phyloP scores from a whole-genome alignment of 2,797 vertebrate species.

The Melanogrammus aeglefinus region DNA sequence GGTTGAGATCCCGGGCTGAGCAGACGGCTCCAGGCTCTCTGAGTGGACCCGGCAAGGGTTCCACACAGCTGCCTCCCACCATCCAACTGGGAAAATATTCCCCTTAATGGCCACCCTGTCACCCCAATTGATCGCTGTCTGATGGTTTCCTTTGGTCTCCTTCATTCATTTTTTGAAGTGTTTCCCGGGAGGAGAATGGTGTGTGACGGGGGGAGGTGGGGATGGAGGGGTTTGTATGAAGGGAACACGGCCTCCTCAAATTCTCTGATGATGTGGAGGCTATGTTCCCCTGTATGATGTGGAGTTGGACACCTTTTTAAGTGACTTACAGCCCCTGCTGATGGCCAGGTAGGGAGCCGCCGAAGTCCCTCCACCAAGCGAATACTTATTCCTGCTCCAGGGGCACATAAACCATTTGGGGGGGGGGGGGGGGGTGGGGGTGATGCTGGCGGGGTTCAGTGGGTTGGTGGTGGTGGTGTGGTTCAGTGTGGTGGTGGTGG shows the following conservation, averaged over 20 bases:
- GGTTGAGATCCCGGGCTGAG: too few species aligned
- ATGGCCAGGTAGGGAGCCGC: slow-evolving; percentile 40
- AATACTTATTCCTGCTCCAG: slow-evolving; percentile 40
- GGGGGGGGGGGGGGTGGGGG: slow-evolving; percentile 24
- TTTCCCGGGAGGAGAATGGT: slow-evolving; percentile 35
- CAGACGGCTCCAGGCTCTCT: background rate
- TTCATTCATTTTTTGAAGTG: slow-evolving; percentile 54
- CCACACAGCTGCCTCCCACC: background rate
- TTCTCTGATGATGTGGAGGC: background rate
- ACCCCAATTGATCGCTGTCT: slow-evolving; percentile 44
- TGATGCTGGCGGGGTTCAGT: too few species aligned
- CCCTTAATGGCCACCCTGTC: slow-evolving; percentile 52
- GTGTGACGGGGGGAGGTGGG: slow-evolving; percentile 35
- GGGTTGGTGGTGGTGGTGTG: too few species aligned
- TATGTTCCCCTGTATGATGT: slow-evolving; percentile 27
- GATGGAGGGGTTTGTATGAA: slow-evolving; percentile 25
- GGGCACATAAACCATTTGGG: slow-evolving; percentile 34
- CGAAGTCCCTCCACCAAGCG: slow-evolving; percentile 40
- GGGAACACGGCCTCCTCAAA: too few species aligned
- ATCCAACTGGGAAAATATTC: slow-evolving; percentile 40
- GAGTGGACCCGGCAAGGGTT: background rate
- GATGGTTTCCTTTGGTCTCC: slow-evolving; percentile 47
- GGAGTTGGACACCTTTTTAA: slow-evolving; percentile 39
- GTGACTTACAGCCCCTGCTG: slow-evolving; percentile 47
- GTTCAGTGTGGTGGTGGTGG: slow-evolving; percentile 25